phyloP scores from a whole-genome alignment of 2,797 vertebrate species.

The Onychomys leucogaster region DNA sequence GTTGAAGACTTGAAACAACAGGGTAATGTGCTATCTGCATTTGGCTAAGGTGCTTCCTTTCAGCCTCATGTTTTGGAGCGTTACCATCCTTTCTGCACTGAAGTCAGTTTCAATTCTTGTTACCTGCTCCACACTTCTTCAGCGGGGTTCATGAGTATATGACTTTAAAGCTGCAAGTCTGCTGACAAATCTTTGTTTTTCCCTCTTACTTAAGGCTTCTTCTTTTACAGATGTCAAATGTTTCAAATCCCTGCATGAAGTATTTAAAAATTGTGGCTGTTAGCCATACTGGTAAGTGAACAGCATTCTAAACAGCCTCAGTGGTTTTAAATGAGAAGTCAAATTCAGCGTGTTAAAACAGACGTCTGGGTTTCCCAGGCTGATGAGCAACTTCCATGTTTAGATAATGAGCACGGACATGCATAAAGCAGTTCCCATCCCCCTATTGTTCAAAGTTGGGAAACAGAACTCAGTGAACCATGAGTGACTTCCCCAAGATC shows the following conservation, averaged over 20 bases:
- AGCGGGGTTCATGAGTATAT: conserved; percentile 64
- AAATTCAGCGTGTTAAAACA: conserved; percentile 2
- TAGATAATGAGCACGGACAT: background rate
- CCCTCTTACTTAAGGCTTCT: conserved; percentile 5
- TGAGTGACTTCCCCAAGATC: conserved; percentile 12
- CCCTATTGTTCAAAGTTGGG: conserved; percentile 35
- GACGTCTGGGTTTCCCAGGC: background rate
- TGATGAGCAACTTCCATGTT: background rate
- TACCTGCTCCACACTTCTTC: conserved; percentile 61
- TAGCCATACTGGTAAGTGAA: conserved; percentile 55
- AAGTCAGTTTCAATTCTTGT: conserved; percentile 55
- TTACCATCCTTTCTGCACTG: conserved; percentile 64
- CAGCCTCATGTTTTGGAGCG: conserved; percentile 62
- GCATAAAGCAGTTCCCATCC: background rate
- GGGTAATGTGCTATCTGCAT: conserved; percentile 24
- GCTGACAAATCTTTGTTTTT: conserved; percentile 27
- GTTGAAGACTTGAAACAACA: conserved; percentile 38
- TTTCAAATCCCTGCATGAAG: conserved; percentile 48
- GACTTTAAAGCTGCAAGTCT: conserved; percentile 48
- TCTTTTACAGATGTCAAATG: conserved; percentile 56
- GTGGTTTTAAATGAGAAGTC: conserved; percentile 57
- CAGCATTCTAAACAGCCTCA: conserved; percentile 43
- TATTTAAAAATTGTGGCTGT: conserved; percentile 46
- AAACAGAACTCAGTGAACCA: conserved; percentile 46
- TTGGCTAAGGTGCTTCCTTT: conserved; percentile 64